Base-by-base conservation (phyloP, 1,140 invertebrate species). In the Drosophila arizonae region DNA sequence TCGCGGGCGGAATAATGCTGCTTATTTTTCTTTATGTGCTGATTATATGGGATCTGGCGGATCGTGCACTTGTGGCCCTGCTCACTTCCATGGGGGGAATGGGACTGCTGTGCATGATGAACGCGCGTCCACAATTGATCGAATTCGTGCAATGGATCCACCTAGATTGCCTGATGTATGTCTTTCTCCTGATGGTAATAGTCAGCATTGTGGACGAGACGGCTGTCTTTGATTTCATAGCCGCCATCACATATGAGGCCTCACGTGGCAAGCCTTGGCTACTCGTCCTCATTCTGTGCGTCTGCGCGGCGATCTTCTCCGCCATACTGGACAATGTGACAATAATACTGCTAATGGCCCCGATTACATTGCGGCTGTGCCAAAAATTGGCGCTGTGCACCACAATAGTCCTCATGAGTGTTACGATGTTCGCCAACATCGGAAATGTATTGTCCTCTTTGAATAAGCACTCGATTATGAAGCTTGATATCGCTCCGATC, bases 101-200 rank as follows among this genome's bases (percentile, higher is more conserved):
- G 3, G 95, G 95, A 0, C 94, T 95, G 43, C 92, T 97, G 45
- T 94, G 96, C 1, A 80, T 93, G 3, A 92, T 95, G 50, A 94
- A 96, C 50, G 93, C 95, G 91, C 92, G 96, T 66, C 97, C 97
- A 1, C 93, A 94, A 4, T 93, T 96, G 69, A 77, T 90, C 0
- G 94, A 95, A 77, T 92, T 98, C 48, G 93, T 97, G 1, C 94
- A 94, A 0, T 98, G 97, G 97, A 94, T 97, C 26, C 96, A 97
- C 69, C 93, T 96, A 48, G 96, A 97, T 80, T 97, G 96, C 0
- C 79, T 97, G 6, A 92, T 96, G 36, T 91, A 97, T 41, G 92
- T 97, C 0, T 97, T 97, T 90, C 95, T 95, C 6, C 97, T 97
- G 96, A 98, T 98, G 97, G 93, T 96, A 2, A 91, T 97, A 4